These are phyloP conservation scores for Dolichomitus sp. DNA, from an alignment of 2,888 invertebrate species.

Conservation along the genomic window DNA sequence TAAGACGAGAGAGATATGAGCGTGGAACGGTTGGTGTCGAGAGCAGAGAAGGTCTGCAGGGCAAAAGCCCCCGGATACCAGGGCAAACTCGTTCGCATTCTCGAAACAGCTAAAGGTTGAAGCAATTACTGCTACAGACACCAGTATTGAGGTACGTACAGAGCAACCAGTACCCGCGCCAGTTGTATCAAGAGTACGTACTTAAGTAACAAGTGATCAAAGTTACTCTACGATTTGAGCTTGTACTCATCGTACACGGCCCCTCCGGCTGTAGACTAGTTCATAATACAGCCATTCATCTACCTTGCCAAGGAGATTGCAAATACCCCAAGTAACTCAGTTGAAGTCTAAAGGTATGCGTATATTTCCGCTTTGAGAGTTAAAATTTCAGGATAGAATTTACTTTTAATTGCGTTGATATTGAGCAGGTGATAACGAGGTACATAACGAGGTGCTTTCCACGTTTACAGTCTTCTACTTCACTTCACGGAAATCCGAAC, in stretches of 20 bases:
- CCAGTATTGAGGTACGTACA: slow-evolving; percentile 22
- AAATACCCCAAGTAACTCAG: slow-evolving; percentile 42
- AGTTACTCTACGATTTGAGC: slow-evolving; percentile 48
- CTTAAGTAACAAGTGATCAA: slow-evolving; percentile 58
- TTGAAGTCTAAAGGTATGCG: background rate
- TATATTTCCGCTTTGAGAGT: background rate
- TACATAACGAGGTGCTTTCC: slow-evolving; percentile 8
- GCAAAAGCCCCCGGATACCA: slow-evolving; percentile 37
- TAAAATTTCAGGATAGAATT: background rate
- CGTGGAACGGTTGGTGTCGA: background rate
- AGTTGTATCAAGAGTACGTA: slow-evolving; percentile 58
- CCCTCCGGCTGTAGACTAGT: slow-evolving; percentile 36
- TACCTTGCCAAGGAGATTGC: slow-evolving; percentile 33
- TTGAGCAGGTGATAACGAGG: slow-evolving; percentile 8
- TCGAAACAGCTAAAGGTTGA: slow-evolving; percentile 58
- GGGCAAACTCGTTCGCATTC: slow-evolving; percentile 66
- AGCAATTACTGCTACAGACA: slow-evolving; percentile 63
- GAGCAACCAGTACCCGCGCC: slow-evolving; percentile 8
- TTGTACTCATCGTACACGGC: background rate
- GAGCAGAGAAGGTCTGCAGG: slow-evolving; percentile 29
- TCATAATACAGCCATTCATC: slow-evolving; percentile 59
- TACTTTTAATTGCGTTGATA: slow-evolving; percentile 13
- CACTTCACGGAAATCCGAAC: slow-evolving; percentile 49
- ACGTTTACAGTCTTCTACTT: background rate
- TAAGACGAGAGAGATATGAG: slow-evolving; percentile 45